phyloP scores from a whole-genome alignment of 2,113 vertebrate genomes.

The Diphyllodes magnificus region DNA sequence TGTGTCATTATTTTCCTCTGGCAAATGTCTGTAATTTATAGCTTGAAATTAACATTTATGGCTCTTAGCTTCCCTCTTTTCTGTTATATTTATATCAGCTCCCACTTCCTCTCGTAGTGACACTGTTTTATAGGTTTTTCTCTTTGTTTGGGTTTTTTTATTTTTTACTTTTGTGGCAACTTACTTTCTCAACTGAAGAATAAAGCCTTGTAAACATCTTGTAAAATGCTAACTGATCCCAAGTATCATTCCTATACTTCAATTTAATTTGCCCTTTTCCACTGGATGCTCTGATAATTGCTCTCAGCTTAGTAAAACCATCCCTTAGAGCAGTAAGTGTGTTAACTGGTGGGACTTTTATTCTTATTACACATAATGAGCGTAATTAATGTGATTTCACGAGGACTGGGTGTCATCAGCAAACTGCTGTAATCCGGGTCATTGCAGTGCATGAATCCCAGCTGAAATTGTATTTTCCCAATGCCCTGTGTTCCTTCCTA shows the following conservation, averaged over 20 bases:
- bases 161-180: not conserved
- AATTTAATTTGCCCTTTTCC: not conserved
- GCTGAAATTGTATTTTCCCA: not conserved
- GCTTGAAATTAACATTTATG: slow-evolving; percentile 56
- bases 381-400: not conserved
- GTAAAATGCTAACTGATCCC: not conserved
- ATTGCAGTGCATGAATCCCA: not conserved
- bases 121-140: slow-evolving; percentile 53
- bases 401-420: not conserved
- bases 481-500: not conserved
- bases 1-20: slow-evolving; percentile 36
- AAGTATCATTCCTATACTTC: not conserved
- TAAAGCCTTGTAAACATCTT: not conserved
- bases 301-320: slow-evolving; percentile 11
- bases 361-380: not conserved
- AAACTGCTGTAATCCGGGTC: not conserved
- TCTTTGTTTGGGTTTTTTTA: not conserved
- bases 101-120: slow-evolving; percentile 45
- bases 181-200: not conserved
- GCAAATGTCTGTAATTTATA: slow-evolving; percentile 57
- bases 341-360: not conserved
- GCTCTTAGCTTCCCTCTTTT: slow-evolving; percentile 57
- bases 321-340: not conserved
- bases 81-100: slow-evolving; percentile 44
- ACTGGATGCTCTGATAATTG: not conserved